Evolutionary conservation across 1,140 invertebrate species (phyloP), one percentile per base, ranked within the genome.

Genomic region (Halotydeus destructor): DNA sequence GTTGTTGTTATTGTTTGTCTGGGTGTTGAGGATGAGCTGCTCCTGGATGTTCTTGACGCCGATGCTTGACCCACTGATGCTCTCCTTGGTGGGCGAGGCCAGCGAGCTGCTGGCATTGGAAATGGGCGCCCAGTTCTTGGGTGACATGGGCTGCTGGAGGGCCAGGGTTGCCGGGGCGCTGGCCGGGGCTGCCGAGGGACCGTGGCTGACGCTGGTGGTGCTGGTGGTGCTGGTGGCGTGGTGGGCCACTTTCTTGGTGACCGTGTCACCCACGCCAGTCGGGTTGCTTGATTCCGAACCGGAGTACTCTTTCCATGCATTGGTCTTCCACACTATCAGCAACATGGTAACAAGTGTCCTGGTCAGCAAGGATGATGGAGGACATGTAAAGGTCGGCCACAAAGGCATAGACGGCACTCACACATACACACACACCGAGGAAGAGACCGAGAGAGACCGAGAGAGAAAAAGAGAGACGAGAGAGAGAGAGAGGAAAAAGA

Each of bases 341-440:
- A 53, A 98, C 81, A 63, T 98, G 89, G 56, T 97, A 99, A 59
- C 94, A 99, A 8, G 79, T 84, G 57, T 97, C 88, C 61, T 91
- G 83, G 62, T 97, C 91, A 0, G 84, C 82, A 41, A 97, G 74
- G 5, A n/a, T n/a, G n/a, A n/a, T n/a, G n/a, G n/a, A n/a, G n/a
- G n/a, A n/a, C n/a, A n/a, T n/a, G n/a, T n/a, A n/a, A n/a, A n/a
- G n/a, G n/a, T n/a, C n/a, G n/a, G n/a, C n/a, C n/a, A n/a, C n/a
- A n/a, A n/a, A n/a, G n/a, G n/a, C n/a, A n/a, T n/a, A n/a, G n/a
- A n/a, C n/a, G n/a, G n/a, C n/a, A n/a, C n/a, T n/a, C n/a, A n/a
- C n/a, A n/a, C n/a, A n/a, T n/a, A n/a, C n/a, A n/a, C n/a, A n/a
- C n/a, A n/a, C n/a, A n/a, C n/a, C n/a, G n/a, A n/a, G n/a, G n/a